Conservation (phyloP, 2,113 vertebrate genomes). For the Poeciliopsis retropinna region DNA sequence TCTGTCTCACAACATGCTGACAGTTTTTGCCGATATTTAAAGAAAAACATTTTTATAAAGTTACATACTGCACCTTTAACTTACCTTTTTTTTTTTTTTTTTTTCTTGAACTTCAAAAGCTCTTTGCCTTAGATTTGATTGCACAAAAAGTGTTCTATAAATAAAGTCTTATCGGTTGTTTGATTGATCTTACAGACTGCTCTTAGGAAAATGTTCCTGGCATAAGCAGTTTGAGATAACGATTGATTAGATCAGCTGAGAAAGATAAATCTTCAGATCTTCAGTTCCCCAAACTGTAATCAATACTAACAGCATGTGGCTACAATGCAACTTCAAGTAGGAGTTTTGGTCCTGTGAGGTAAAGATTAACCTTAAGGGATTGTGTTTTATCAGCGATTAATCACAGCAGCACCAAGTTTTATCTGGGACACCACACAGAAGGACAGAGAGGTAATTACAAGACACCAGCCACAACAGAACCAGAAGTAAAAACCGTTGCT, state of each 20-base stretch:
- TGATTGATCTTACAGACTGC: neutral
- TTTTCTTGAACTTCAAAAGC: neutral
- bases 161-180: neutral
- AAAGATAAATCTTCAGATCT: neutral
- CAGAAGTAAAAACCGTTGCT: too few species aligned
- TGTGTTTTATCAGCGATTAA: neutral
- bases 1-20: too few species aligned
- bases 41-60: too few species aligned
- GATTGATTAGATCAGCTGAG: slow-evolving; percentile 3
- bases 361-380: neutral
- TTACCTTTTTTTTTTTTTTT: neutral
- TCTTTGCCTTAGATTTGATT: neutral
- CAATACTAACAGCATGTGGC: neutral
- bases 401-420: slow-evolving; percentile 8
- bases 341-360: neutral
- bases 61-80: too few species aligned
- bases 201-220: neutral
- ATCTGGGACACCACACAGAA: neutral
- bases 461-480: neutral
- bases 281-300: neutral
- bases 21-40: too few species aligned
- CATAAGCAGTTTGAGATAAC: neutral
- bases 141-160: neutral
- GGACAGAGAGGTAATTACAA: slow-evolving; percentile 23
- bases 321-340: neutral